A percentile compares a stretch with the other conserved stretches of the same genome.
Evolutionary conservation across 2,797 vertebrate genomes (phyloP).

Genomic region (Silurus aristotelis): DNA sequence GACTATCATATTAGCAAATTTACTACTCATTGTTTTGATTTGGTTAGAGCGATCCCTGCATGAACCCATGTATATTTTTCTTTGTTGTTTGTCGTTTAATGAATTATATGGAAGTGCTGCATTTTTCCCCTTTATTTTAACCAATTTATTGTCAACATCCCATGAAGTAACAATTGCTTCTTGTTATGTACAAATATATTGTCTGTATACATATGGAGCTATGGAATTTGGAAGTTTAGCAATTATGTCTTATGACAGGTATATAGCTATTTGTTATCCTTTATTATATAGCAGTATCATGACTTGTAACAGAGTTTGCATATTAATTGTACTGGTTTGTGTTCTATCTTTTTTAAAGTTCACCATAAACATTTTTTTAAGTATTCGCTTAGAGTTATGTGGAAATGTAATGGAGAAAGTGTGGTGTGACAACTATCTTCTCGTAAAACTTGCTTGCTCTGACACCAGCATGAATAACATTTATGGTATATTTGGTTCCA

Average conservation of each 20-base stretch:
- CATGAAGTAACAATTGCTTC: slow-evolving; percentile 47
- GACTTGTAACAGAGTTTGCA: slow-evolving; percentile 39
- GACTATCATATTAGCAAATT: slow-evolving; percentile 45
- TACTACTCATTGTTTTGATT: slow-evolving; percentile 54
- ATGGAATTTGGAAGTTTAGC: slow-evolving; percentile 60
- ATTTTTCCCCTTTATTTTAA: slow-evolving; percentile 49
- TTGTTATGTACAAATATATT: slow-evolving; percentile 62
- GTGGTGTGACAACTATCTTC: slow-evolving; percentile 59
- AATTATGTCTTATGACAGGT: slow-evolving; percentile 68
- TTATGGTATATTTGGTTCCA: slow-evolving; percentile 46
- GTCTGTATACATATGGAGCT: slow-evolving; percentile 56
- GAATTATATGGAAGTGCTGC: slow-evolving; percentile 59
- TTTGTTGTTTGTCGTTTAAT: slow-evolving; percentile 63
- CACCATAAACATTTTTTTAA: slow-evolving; percentile 52
- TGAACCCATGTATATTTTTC: slow-evolving; percentile 68
- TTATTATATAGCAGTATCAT: slow-evolving; percentile 59
- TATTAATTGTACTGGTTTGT: slow-evolving; percentile 59
- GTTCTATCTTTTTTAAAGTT: slow-evolving; percentile 49
- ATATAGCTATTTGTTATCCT: slow-evolving; percentile 63
- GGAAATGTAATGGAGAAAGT: slow-evolving; percentile 60
- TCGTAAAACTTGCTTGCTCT: slow-evolving; percentile 61
- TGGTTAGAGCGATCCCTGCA: slow-evolving; percentile 57
- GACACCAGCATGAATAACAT: slow-evolving; percentile 57
- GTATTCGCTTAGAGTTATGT: slow-evolving; percentile 56
- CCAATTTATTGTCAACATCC: slow-evolving; percentile 47